Evolutionary conservation across 2,113 vertebrate genomes (phyloP).

Genomic region (Mystacornis crossleyi): DNA sequence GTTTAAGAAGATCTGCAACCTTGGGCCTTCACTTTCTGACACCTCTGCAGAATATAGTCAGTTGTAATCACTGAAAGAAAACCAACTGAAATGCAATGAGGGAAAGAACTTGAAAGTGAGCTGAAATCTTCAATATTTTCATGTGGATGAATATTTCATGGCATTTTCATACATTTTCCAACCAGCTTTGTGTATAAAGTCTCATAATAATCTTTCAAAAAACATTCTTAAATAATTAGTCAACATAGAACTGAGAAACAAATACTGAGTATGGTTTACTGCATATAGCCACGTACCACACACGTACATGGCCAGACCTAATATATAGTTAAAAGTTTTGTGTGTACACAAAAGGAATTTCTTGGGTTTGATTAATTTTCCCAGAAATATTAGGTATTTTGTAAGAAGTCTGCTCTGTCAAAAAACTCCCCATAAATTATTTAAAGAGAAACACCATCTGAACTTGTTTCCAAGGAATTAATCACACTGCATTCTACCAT

Average conservation of each 20-base stretch:
- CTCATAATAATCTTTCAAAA: background rate
- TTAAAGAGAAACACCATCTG: background rate
- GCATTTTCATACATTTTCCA: background rate
- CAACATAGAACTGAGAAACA: background rate
- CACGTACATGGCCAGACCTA: background rate
- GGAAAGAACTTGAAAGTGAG: background rate
- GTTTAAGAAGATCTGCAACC: background rate
- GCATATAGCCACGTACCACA: rapidly evolving
- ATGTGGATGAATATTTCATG: background rate
- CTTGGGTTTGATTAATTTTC: background rate
- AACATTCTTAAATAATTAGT: background rate
- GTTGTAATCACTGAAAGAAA: background rate
- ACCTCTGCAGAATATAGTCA: background rate
- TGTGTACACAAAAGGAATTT: background rate
- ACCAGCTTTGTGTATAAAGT: background rate
- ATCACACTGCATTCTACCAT: background rate
- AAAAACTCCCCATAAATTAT: background rate
- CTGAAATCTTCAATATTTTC: background rate
- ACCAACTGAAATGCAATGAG: background rate
- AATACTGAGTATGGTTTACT: background rate
- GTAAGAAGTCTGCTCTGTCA: background rate
- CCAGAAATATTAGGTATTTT: background rate
- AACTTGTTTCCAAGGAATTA: background rate
- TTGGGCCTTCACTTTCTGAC: background rate
- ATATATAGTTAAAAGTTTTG: background rate